A percentile compares a stretch with the other conserved stretches of the same genome.
These are phyloP conservation scores for Channa argus DNA, from an alignment of 2,113 vertebrate genomes.

Conservation along the genomic window DNA sequence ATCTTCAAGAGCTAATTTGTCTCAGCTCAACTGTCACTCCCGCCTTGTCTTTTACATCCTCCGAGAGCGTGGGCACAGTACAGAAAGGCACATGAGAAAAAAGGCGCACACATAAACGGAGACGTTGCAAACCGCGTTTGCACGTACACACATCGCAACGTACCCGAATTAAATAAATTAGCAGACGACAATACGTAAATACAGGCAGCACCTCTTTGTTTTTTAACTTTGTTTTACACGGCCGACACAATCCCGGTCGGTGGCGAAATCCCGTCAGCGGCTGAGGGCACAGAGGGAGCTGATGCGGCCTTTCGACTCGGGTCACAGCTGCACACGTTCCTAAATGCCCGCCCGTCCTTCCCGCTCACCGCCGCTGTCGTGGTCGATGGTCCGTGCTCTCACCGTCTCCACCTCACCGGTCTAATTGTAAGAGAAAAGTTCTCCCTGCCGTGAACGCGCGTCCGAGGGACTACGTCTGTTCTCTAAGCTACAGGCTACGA, in stretches of 20 bases:
- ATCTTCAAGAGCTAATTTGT: conserved; percentile 36
- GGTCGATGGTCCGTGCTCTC: conserved; percentile 59
- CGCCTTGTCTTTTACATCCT: conserved; percentile 18
- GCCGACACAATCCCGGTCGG: background rate
- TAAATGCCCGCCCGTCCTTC: conserved; percentile 21
- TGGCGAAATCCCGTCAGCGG: conserved; percentile 11
- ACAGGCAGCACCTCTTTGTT: background rate
- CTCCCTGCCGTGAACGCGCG: conserved; percentile 39
- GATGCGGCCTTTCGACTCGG: background rate
- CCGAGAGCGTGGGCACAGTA: background rate
- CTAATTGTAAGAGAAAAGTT: conserved; percentile 74
- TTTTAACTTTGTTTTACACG: background rate
- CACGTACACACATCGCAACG: background rate
- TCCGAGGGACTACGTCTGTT: conserved; percentile 63
- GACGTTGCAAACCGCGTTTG: background rate
- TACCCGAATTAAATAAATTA: conserved; percentile 5
- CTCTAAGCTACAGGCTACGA: conserved; percentile 50
- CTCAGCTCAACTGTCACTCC: conserved; percentile 30
- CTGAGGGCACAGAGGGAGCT: conserved; percentile 3
- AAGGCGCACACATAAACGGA: background rate
- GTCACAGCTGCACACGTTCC: conserved; percentile 4
- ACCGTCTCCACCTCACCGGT: conserved; percentile 53
- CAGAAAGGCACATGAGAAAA: background rate
- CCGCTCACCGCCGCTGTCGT: conserved; percentile 18
- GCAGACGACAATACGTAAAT: too few species aligned